phyloP scores from a whole-genome alignment of 2,113 vertebrate genomes.

The Varanus salvator region DNA sequence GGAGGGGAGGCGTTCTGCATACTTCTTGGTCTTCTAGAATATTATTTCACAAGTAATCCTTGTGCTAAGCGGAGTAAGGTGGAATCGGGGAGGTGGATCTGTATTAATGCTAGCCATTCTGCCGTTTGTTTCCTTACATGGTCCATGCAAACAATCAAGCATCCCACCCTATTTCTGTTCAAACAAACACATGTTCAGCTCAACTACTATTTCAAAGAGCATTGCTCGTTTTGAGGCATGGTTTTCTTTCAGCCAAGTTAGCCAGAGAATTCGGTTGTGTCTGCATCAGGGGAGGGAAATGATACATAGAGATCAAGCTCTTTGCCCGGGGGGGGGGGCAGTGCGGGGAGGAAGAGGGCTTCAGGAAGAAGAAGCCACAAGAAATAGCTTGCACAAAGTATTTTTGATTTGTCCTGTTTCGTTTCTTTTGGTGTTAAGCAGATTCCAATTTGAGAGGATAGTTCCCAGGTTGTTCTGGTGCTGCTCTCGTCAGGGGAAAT shows the following conservation, averaged over 20 bases:
- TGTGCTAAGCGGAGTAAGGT: not conserved
- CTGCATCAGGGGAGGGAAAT: not conserved
- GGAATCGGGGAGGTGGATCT: not conserved
- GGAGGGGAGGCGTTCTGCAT: constrained; percentile 56
- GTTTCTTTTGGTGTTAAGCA: not conserved
- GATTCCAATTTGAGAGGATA: not conserved
- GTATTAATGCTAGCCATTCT: constrained; percentile 29
- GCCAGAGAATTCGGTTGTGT: not conserved
- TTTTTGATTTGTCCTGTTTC: not conserved
- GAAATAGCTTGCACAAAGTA: not conserved
- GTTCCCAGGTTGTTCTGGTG: not conserved
- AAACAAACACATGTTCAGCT: fast-evolving
- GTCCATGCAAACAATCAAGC: constrained; percentile 43
- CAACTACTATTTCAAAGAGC: fast-evolving
- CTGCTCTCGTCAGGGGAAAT: not conserved
- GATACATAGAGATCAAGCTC: not conserved
- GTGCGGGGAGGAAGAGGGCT: not conserved
- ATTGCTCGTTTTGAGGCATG: fast-evolving
- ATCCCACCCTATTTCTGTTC: fast-evolving
- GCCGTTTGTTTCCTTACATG: fast-evolving
- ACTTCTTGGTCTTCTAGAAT: constrained; percentile 64
- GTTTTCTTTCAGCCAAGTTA: not conserved
- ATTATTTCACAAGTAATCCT: constrained; percentile 49
- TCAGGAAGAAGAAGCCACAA: not conserved
- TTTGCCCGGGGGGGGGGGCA: not conserved